phyloP scores from a whole-genome alignment of 2,888 invertebrate genomes.

The Stenoptilia bipunctidactyla region DNA sequence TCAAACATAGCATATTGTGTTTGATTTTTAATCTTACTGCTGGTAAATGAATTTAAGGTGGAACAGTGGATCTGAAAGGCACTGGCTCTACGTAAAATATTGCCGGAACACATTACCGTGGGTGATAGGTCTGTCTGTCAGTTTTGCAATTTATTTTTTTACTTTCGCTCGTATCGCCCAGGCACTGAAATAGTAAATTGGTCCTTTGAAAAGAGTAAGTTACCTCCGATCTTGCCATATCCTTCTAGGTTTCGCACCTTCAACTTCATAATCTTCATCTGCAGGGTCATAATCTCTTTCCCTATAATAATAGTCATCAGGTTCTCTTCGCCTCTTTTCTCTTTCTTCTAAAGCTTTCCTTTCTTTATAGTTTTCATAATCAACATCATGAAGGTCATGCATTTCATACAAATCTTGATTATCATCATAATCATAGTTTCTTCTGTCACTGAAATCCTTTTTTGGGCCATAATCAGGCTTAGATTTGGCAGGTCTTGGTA shows the following conservation, averaged over 20 bases:
- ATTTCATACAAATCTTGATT: conserved; percentile 42
- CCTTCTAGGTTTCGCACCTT: conserved; percentile 32
- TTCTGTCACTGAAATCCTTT: conserved; percentile 36
- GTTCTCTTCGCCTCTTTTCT: conserved; percentile 26
- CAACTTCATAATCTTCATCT: conserved; percentile 54
- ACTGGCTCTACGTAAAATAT: too few relatives aligned
- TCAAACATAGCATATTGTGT: too few relatives aligned
- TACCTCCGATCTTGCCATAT: conserved; percentile 31
- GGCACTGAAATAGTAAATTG: too few relatives aligned
- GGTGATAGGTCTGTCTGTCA: too few relatives aligned
- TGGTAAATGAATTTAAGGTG: too few relatives aligned
- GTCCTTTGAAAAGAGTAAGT: too few relatives aligned
- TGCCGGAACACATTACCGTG: too few relatives aligned
- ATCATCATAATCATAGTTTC: conserved; percentile 33
- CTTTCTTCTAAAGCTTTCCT: conserved; percentile 40
- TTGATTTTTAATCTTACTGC: too few relatives aligned
- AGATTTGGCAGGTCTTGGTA: conserved; percentile 43
- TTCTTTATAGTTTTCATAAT: conserved; percentile 64
- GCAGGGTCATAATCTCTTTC: conserved; percentile 55
- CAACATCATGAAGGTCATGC: conserved; percentile 55
- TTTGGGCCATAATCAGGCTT: conserved; percentile 42
- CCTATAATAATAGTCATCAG: conserved; percentile 30
- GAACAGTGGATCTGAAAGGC: too few relatives aligned
- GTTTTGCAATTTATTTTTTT: too few relatives aligned
- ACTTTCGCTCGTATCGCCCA: too few relatives aligned